Conservation (phyloP, 2,888 invertebrate genomes). For the Aphrophora alni region DNA sequence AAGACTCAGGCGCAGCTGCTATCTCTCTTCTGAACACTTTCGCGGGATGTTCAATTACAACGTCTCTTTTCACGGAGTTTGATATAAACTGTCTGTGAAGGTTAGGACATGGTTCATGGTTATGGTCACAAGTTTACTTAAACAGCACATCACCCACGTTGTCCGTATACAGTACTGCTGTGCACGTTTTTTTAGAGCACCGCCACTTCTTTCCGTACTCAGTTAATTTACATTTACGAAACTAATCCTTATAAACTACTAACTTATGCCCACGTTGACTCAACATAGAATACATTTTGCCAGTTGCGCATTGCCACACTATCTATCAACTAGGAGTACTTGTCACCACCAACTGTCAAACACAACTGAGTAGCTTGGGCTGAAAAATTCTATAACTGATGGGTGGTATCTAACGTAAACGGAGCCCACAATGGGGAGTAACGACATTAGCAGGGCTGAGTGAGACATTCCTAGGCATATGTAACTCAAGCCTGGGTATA, state of each 20-base stretch:
- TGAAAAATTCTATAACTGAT: too few species aligned
- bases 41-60: background rate
- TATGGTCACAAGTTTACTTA: constrained; percentile 11
- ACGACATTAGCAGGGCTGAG: too few species aligned
- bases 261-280: constrained; percentile 17
- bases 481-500: too few species aligned
- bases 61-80: constrained; percentile 8
- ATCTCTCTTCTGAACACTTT: constrained; percentile 13
- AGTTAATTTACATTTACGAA: background rate
- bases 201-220: constrained; percentile 12
- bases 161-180: background rate
- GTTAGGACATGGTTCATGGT: constrained; percentile 10
- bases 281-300: constrained; percentile 22
- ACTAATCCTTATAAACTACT: constrained; percentile 16
- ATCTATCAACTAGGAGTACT: too few species aligned
- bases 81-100: constrained; percentile 21
- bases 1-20: constrained; percentile 6
- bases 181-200: constrained; percentile 6
- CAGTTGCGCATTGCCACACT: constrained; percentile 12
- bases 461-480: too few species aligned
- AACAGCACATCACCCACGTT: constrained; percentile 7
- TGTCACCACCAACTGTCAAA: too few species aligned
- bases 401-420: too few species aligned
- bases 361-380: too few species aligned
- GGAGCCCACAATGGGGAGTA: too few species aligned